Conservation (phyloP, 2,797 vertebrate species). For the Rhodeus uyekii region DNA sequence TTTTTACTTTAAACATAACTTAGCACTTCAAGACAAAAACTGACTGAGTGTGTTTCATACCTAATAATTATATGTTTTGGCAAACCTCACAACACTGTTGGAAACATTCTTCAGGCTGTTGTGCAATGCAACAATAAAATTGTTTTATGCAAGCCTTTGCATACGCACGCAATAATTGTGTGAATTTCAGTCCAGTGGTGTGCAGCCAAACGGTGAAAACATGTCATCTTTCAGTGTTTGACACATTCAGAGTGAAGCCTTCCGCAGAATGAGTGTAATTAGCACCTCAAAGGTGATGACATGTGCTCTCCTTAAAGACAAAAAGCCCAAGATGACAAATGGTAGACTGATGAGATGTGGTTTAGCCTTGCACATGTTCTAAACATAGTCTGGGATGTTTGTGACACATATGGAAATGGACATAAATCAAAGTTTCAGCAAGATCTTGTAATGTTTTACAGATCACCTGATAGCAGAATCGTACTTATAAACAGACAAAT, state of each 20-base stretch:
- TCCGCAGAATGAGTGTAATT: constrained; percentile 33
- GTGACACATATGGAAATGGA: neutral
- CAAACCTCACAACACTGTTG: neutral
- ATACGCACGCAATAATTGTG: neutral
- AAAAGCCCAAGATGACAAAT: neutral
- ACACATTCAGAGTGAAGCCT: constrained; percentile 4
- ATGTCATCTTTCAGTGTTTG: constrained; percentile 13
- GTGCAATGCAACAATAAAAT: constrained; percentile 26
- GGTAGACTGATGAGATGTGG: constrained; percentile 5
- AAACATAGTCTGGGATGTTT: neutral
- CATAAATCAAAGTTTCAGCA: neutral
- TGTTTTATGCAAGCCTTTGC: neutral
- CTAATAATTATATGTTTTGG: constrained; percentile 23
- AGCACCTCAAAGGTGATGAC: constrained; percentile 31
- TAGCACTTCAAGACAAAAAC: neutral
- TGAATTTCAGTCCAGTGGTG: neutral
- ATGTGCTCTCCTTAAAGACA: constrained; percentile 22
- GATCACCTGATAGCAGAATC: neutral
- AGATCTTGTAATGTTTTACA: neutral
- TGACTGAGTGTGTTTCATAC: neutral
- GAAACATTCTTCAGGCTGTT: constrained; percentile 19
- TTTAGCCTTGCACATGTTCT: neutral
- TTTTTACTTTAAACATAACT: constrained; percentile 18
- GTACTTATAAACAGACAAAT: neutral
- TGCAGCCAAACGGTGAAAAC: neutral